A percentile compares a stretch with the other conserved stretches of the same genome.
These are phyloP conservation scores for Climacteris rufus DNA, from an alignment of 2,113 vertebrate genomes.

Conservation along the genomic window DNA sequence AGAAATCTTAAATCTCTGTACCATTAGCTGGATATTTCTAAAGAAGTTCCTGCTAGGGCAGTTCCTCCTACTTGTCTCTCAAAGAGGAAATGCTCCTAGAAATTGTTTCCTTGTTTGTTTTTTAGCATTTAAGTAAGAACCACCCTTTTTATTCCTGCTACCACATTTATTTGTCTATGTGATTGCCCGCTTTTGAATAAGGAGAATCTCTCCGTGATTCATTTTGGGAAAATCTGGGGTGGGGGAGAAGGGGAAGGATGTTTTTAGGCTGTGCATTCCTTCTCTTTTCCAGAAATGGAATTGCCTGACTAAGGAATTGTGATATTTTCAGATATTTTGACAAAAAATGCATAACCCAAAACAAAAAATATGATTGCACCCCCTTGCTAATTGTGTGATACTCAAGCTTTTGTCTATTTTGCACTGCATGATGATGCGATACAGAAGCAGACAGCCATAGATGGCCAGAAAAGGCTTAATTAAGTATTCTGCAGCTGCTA, in stretches of 20 bases:
- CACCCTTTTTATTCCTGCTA: background rate
- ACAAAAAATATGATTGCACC: background rate
- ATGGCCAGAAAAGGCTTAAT: constrained; percentile 50
- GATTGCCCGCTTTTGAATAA: background rate
- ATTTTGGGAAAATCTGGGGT: background rate
- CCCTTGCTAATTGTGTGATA: constrained; percentile 26
- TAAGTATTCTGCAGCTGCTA: constrained; percentile 49
- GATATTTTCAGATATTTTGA: constrained; percentile 8
- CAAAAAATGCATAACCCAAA: background rate
- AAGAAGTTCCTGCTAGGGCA: background rate
- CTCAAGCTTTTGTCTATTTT: constrained; percentile 43
- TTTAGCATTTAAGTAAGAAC: background rate
- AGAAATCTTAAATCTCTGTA: background rate
- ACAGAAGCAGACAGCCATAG: constrained; percentile 26
- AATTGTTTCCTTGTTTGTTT: too few relatives aligned
- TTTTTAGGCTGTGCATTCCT: background rate
- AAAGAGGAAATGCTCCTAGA: background rate
- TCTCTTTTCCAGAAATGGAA: constrained; percentile 34
- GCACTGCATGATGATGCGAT: background rate
- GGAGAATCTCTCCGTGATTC: background rate
- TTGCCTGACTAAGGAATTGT: background rate
- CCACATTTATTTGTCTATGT: background rate
- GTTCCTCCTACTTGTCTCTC: background rate
- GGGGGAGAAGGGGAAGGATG: background rate
- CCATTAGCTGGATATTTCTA: background rate